Conservation (phyloP, 2,797 vertebrate species). For the Silurus lanzhouensis region DNA sequence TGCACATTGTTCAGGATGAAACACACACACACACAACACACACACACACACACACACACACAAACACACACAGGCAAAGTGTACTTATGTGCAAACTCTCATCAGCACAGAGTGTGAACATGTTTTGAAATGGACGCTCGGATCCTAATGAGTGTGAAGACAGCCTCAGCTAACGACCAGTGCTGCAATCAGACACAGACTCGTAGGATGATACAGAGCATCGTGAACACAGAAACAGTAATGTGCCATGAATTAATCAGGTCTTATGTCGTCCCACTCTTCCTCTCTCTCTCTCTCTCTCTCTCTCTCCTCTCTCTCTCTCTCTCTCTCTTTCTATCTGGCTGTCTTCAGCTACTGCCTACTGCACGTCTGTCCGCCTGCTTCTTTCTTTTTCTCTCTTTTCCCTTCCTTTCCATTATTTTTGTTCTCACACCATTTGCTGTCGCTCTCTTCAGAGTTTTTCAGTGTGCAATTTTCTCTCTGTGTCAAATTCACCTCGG, state of each 20-base stretch:
- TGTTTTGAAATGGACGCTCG: constrained; percentile 13
- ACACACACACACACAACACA: neutral
- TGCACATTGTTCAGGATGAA: neutral
- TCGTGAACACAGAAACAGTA: constrained; percentile 11
- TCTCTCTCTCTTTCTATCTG: neutral
- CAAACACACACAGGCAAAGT: neutral
- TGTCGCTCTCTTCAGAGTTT: neutral
- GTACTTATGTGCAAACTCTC: neutral
- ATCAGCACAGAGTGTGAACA: neutral
- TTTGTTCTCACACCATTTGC: constrained; percentile 4
- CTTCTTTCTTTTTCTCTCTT: constrained; percentile 3
- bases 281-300: neutral
- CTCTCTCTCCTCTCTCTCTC: neutral
- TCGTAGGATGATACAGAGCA: constrained; percentile 18
- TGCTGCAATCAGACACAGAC: constrained; percentile 21
- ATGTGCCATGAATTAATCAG: constrained; percentile 41
- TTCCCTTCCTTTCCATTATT: neutral
- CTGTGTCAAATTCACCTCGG: neutral
- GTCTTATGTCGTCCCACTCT: neutral
- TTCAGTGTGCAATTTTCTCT: constrained; percentile 5
- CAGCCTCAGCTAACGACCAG: neutral
- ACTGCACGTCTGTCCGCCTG: constrained; percentile 26
- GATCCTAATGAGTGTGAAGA: constrained; percentile 38
- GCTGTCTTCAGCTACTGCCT: constrained; percentile 17
- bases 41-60: neutral